A percentile compares a stretch with the other conserved stretches of the same genome.
These are phyloP conservation scores for Hypanus sabinus DNA, from an alignment of 2,113 vertebrate species.

Conservation along the genomic window DNA sequence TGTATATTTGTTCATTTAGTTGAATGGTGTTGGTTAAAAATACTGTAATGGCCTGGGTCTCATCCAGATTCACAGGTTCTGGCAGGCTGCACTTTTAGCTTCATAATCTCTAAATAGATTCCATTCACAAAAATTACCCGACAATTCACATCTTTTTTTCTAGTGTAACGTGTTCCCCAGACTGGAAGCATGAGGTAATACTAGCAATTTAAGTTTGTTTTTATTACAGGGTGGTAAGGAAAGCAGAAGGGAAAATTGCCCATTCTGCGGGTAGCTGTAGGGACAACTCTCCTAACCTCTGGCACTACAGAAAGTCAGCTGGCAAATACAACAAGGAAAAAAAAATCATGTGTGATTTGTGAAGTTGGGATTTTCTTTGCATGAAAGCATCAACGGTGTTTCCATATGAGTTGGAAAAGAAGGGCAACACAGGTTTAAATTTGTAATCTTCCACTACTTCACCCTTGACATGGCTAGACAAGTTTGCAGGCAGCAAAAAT, in stretches of 20 bases:
- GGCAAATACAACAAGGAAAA: background rate
- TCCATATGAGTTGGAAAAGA: background rate
- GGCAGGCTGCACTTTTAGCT: background rate
- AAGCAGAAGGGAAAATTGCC: background rate
- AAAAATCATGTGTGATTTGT: background rate
- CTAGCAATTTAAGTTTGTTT: background rate
- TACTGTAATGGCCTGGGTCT: background rate
- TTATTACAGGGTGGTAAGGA: background rate
- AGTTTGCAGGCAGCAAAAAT: background rate
- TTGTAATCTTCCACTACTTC: background rate
- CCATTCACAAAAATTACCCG: slow-evolving; percentile 15
- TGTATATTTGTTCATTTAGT: background rate
- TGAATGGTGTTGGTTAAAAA: background rate
- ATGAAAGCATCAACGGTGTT: background rate
- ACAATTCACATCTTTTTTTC: background rate
- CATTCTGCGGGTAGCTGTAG: background rate
- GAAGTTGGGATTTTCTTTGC: background rate
- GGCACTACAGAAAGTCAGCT: background rate
- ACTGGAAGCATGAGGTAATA: background rate
- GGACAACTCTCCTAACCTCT: background rate
- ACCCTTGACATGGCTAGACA: background rate
- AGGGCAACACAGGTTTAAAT: background rate
- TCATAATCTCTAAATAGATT: background rate
- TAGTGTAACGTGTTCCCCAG: background rate
- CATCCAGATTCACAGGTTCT: background rate